These are phyloP conservation scores for Typhlichthys subterraneus DNA, from an alignment of 2,797 vertebrate genomes.

Conservation along the genomic window DNA sequence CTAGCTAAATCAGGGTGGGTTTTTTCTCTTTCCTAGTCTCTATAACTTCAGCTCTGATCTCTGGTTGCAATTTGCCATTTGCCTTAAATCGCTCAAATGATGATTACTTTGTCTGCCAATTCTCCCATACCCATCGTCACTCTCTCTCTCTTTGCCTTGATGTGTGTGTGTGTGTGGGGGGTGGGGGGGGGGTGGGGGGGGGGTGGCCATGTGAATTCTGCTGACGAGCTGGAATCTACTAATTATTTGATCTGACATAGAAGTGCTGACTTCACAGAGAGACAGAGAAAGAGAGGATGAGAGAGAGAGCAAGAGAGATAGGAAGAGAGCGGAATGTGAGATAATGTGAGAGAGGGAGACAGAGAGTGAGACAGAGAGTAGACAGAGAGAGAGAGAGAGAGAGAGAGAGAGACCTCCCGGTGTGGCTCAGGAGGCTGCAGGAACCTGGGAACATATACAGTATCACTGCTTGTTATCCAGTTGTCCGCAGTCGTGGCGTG, in stretches of 20 bases:
- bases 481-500: too few species aligned
- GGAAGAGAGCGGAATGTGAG: conserved; percentile 12
- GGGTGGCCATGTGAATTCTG: conserved; percentile 30
- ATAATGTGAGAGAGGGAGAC: conserved; percentile 20
- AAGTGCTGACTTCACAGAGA: conserved; percentile 62
- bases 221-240: conserved; percentile 62
- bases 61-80: neutral
- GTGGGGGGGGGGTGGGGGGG: conserved; percentile 22
- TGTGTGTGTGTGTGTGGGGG: conserved; percentile 9
- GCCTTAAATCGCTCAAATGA: neutral
- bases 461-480: too few species aligned
- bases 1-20: too few species aligned
- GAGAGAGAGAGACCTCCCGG: too few species aligned
- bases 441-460: too few species aligned
- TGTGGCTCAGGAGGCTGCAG: too few species aligned
- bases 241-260: conserved; percentile 59
- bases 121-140: neutral
- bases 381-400: too few species aligned
- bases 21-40: neutral
- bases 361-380: conserved; percentile 2
- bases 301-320: conserved; percentile 23
- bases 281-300: conserved; percentile 1
- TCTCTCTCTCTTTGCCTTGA: conserved; percentile 8
- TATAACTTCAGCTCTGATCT: neutral
- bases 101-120: neutral